phyloP scores from a whole-genome alignment of 2,888 invertebrate species.

The Chelonus formosanus region DNA sequence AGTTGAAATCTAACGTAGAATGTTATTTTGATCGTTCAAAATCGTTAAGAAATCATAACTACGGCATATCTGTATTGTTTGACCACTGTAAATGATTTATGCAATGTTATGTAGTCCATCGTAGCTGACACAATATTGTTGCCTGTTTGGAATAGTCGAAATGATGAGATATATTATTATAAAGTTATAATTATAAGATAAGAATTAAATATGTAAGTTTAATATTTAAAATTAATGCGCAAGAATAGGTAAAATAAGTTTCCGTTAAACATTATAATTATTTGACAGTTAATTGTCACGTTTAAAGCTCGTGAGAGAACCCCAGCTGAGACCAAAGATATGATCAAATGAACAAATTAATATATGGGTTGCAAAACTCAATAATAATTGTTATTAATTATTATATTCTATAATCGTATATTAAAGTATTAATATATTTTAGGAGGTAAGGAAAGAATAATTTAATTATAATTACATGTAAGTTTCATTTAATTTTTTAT shows the following conservation, averaged over 20 bases:
- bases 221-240: constrained; percentile 13
- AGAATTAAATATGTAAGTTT: constrained; percentile 15
- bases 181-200: constrained; percentile 20
- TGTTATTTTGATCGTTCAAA: too few species aligned
- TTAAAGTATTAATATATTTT: constrained; percentile 26
- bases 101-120: constrained; percentile 53
- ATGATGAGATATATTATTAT: constrained; percentile 11
- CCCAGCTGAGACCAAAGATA: constrained; percentile 45
- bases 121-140: constrained; percentile 37
- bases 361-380: too few species aligned
- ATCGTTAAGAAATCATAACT: too few species aligned
- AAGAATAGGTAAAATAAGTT: constrained; percentile 33
- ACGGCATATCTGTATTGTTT: constrained; percentile 51
- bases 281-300: constrained; percentile 41
- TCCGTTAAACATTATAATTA: constrained; percentile 36
- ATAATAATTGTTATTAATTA: background rate
- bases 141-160: constrained; percentile 25
- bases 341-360: constrained; percentile 16
- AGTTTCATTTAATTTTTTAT: constrained; percentile 51
- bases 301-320: constrained; percentile 43
- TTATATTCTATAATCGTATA: constrained; percentile 28
- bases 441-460: background rate
- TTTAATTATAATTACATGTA: constrained; percentile 40
- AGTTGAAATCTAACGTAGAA: too few species aligned
- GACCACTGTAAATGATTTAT: constrained; percentile 51